Percentiles rank a stretch among this genome's conserved stretches.
Evolutionary conservation across 2,888 invertebrate species (phyloP).

Genomic region (Rhingia campestris): DNA sequence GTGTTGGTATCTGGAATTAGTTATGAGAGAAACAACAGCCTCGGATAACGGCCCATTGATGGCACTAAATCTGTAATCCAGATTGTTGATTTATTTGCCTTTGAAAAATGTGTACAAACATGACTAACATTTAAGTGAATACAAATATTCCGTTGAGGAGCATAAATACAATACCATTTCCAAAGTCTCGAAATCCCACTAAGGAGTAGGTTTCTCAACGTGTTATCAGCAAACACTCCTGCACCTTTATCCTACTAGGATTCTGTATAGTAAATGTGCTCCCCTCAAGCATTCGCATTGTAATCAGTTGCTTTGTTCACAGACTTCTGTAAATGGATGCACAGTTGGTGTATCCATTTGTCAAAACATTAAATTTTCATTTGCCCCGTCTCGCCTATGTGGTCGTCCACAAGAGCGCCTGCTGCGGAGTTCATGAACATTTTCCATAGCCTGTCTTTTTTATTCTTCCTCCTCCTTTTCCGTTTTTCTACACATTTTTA

Average conservation of each 20-base stretch:
- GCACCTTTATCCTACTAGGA: neutral
- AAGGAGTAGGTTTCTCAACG: neutral
- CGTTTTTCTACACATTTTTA: constrained; percentile 18
- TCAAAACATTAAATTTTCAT: constrained; percentile 66
- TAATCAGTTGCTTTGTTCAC: neutral
- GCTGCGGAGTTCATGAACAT: constrained; percentile 39
- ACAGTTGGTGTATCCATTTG: constrained; percentile 56
- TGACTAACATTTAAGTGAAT: too few species aligned
- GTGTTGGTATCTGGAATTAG: too few species aligned
- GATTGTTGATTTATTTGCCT: too few species aligned
- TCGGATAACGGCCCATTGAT: too few species aligned
- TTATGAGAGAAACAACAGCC: too few species aligned
- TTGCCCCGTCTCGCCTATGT: constrained; percentile 44
- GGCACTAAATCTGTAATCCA: too few species aligned
- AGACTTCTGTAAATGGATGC: constrained; percentile 8
- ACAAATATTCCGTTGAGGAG: too few species aligned
- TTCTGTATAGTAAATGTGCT: neutral
- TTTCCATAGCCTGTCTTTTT: constrained; percentile 23
- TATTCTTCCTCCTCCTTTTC: neutral
- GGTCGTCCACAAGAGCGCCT: constrained; percentile 60
- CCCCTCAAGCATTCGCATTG: neutral
- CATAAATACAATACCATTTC: too few species aligned
- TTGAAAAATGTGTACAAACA: too few species aligned
- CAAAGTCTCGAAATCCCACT: too few species aligned
- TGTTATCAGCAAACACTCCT: neutral